Base-by-base conservation (phyloP, 2,888 invertebrate species). In the Amphimallon solstitiale region DNA sequence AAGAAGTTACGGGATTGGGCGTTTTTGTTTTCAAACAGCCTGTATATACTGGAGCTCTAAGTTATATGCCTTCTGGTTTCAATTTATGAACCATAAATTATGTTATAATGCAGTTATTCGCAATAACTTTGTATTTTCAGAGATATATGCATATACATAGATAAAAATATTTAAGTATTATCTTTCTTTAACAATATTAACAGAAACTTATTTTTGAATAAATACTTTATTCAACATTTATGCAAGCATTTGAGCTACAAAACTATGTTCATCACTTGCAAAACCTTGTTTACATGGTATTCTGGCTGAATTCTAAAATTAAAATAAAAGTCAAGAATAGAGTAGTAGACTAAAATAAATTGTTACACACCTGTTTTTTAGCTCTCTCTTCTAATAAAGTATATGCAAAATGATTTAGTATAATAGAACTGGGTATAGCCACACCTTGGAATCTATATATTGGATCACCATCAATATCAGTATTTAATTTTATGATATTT, bases 381-480 rank as follows among this genome's bases (percentile, higher is more conserved):
- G 94, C 93, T 64, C 94, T 83, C 3, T 92, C 87, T 46, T 89
- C 90, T 54, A 96, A 83, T 63, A 95, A 85, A 17, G 87, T 83
- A 79, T 88, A 95, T 0, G 94, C 90, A 78, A 92, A 90, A 80
- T 94, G 93, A 82, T 94, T 93, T 7, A 95, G 76, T 2, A 87
- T 77, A 40, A 93, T 86, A 0, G 92, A 91, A 46, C 81, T 84
- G 0, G 97, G 97, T 61, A 97, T 78, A 0, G 95, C 93, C 0
- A 98, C 88, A 0, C 97, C 97, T 82, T 98, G 98, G 76, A 98
- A 90, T 74, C 97, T 86, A 80, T 93, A 93, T 67, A 95, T 83
- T 0, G 88, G 87, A 0, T 83, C 83, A 19, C 85, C 85, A 19
- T 73, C 68, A 52, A 82, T 77, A 49, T 85, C 83, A 70, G 89